These are phyloP conservation scores for Chiloscyllium plagiosum DNA, from an alignment of 2,113 vertebrate species.

Conservation along the genomic window DNA sequence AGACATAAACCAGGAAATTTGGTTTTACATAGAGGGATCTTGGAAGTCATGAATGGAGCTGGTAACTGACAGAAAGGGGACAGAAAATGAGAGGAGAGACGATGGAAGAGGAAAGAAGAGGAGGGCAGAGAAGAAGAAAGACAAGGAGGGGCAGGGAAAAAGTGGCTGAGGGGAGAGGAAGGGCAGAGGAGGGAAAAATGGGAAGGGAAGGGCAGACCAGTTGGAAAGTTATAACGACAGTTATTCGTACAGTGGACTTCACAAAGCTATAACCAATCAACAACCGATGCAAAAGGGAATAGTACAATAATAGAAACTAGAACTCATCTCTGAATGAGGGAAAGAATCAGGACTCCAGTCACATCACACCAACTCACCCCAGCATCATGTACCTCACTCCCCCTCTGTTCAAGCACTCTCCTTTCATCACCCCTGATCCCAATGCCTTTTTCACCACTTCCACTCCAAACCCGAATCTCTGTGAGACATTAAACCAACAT, in stretches of 20 bases:
- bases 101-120: too few relatives aligned
- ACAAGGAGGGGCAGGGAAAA: background rate
- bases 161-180: background rate
- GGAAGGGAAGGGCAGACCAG: background rate
- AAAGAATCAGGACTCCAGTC: background rate
- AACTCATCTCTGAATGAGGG: background rate
- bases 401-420: too few relatives aligned
- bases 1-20: background rate
- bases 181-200: background rate
- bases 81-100: background rate
- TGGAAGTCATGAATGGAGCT: background rate
- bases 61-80: background rate
- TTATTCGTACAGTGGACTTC: background rate
- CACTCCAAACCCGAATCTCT: background rate
- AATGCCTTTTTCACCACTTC: background rate
- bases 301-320: background rate
- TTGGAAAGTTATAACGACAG: background rate
- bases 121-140: background rate
- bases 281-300: background rate
- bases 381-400: background rate
- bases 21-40: background rate
- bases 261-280: background rate
- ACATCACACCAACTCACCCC: too few relatives aligned
- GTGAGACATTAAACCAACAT: background rate
- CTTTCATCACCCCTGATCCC: background rate